phyloP scores from a whole-genome alignment of 2,888 invertebrate species.

The Anagyrus pseudococci region DNA sequence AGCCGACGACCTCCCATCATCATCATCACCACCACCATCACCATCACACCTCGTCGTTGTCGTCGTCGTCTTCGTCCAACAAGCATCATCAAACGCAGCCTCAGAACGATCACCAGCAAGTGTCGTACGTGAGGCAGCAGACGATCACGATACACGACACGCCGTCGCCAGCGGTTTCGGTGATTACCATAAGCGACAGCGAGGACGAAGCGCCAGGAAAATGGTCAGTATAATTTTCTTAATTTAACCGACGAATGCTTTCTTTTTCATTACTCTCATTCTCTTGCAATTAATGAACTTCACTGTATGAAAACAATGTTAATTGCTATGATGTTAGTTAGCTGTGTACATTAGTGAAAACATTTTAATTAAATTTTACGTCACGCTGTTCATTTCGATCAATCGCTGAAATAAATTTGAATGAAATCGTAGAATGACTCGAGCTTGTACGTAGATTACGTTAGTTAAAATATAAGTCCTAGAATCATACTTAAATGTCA shows the following conservation, averaged over 20 bases:
- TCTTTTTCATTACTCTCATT: background rate
- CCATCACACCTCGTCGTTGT: conserved; percentile 12
- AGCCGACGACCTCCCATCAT: conserved; percentile 36
- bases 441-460: conserved; percentile 1
- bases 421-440: background rate
- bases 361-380: too few species aligned
- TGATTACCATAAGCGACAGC: conserved; percentile 95
- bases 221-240: conserved; percentile 49
- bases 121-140: conserved; percentile 69
- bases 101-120: conserved; percentile 59
- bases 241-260: background rate
- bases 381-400: too few species aligned
- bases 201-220: conserved; percentile 81
- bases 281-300: too few species aligned
- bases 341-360: too few species aligned
- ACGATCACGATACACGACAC: conserved; percentile 96
- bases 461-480: conserved; percentile 42
- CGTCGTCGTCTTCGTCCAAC: conserved; percentile 34
- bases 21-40: conserved; percentile 23
- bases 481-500: conserved; percentile 50
- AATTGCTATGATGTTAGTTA: too few species aligned
- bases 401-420: too few species aligned
- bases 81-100: conserved; percentile 47
- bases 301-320: too few species aligned
- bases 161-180: conserved; percentile 92